Base-by-base conservation (phyloP, 1,140 invertebrate species). In the Lepidurus apus region DNA sequence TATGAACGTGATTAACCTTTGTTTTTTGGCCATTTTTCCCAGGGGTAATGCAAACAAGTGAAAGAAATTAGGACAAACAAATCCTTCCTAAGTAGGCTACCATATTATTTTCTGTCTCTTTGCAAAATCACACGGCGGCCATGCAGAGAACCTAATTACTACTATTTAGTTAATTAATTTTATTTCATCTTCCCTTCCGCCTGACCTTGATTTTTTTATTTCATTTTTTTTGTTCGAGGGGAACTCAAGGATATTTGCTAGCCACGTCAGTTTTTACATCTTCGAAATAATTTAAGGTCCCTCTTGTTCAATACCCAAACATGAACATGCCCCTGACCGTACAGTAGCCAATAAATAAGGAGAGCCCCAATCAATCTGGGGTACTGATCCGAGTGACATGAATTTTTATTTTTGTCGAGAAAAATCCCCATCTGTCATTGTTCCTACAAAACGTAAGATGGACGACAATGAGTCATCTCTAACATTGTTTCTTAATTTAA, bases 1-100 rank as follows among this genome's bases (percentile, higher is more conserved):
- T 65, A 65, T 65, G 53, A 65, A 65, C 53, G 53, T 65, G 53
- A 65, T 65, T 65, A 65, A 65, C 53, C 53, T 65, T 65, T 65
- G 53, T 65, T 65, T 65, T 13, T 65, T 65, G 45, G 53, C 21
- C 53, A 65, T 65, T 65, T 17, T 65, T 65, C 9, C 21, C 17
- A 65, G 53, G 53, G 53, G 13, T 65, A n/a, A 65, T 65, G 53
- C 17, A 21, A 65, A 65, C 8, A 65, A 65, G 9, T 65, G 53
- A n/a, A 17, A 65, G 53, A 65, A 65, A 7, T 21, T 65, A 21
- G 53, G 53, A 17, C 53, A 65, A 65, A 65, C 17, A 65, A 65
- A 65, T 65, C 53, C 53, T 65, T 17, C 53, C 53, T 65, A 13
- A n/a, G 53, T 65, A 65, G 53, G 13, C 53, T 65, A 65, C 53